Base-by-base conservation (phyloP, 2,113 vertebrate species). In the Pachyramphus minor region DNA sequence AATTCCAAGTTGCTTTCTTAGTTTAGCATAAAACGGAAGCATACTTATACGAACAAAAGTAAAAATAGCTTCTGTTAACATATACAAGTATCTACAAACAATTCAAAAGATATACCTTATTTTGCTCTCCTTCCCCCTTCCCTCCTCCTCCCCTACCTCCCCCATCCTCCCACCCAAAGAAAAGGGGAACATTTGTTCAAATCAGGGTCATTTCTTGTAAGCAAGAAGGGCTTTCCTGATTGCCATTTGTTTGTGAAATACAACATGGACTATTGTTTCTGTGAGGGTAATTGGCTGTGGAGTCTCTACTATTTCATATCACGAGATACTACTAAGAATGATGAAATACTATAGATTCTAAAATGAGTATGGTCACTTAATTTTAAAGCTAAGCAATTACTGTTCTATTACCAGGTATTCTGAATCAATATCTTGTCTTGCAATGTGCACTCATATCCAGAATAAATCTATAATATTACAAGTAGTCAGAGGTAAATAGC, bases 311-410 rank as follows among this genome's bases (percentile, higher is more conserved):
- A 42, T 77, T 93, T 92, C 55, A 2, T 85, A 94, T 71, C 86
- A 90, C 77, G 84, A 84, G 55, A 89, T 80, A 71, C 63, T 52
- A 64, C 74, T 74, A 91, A 67, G 89, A 95, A 96, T 96, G 67
- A 97, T 96, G 64, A 97, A 96, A 93, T 72, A 83, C 55, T 85
- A 93, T 67, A 77, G 93, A 93, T 89, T 64, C 97, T 81, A 37
- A 96, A 96, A 95, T 85, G 88, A 94, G 77, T 67, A 89, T 41
- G 93, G 92, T 63, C 95, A 92, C 88, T 97, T 97, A 94, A 96
- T 97, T 97, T 96, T 94, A 92, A 96, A 96, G 76, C 86, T 83
- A 95, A 92, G 93, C 95, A 97, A 97, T 97, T 97, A 97, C 86
- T 91, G 67, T 77, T 96, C 88, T 95, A 95, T 97, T 96, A 96